Evolutionary conservation across 1,140 invertebrate species (phyloP), one percentile per base, ranked within the genome.

Genomic region (Rhyzopertha dominica): DNA sequence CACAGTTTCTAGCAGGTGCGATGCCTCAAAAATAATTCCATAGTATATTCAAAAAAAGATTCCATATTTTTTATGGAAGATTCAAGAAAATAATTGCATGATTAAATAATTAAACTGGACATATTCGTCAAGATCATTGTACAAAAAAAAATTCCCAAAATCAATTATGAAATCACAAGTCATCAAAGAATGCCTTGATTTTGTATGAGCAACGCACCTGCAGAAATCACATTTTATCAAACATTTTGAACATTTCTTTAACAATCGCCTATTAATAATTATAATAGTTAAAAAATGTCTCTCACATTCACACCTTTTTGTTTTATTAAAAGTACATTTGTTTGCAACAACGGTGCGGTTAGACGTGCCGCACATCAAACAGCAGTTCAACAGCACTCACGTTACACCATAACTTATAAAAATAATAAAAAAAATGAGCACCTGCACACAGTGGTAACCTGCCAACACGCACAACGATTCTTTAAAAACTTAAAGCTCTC

Each of bases 241-340:
- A 48, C 29, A 41, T 35, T 42, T 50, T 48, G 42, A 61, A 63
- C 53, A 64, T 62, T 58, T 58, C 56, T 59, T 65, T 58, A 66
- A 67, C 65, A 67, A 66, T 65, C 65, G 56, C 62, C 65, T 67
- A 67, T 65, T 60, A 64, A 61, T 57, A 50, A 62, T 58, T 61
- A 62, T 58, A 63, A 61, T 64, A 61, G 56, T 56, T 56, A 60
- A 59, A 51, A 59, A 61, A 62, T 54, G 60, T 60, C 57, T 49
- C 41, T 39, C 52, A 52, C 59, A 58, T 54, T 53, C 59, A 60
- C 57, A 51, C 51, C 37, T n/a, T 12, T 17, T 34, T 9, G 7
- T 10, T 46, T 40, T 17, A 40, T 31, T 40, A 47, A 36, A 26
- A 46, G 43, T 47, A 38, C 37, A 9, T 25, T 35, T 39, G 28